Conservation (phyloP, 2,797 vertebrate genomes). For the Leuciscus waleckii region DNA sequence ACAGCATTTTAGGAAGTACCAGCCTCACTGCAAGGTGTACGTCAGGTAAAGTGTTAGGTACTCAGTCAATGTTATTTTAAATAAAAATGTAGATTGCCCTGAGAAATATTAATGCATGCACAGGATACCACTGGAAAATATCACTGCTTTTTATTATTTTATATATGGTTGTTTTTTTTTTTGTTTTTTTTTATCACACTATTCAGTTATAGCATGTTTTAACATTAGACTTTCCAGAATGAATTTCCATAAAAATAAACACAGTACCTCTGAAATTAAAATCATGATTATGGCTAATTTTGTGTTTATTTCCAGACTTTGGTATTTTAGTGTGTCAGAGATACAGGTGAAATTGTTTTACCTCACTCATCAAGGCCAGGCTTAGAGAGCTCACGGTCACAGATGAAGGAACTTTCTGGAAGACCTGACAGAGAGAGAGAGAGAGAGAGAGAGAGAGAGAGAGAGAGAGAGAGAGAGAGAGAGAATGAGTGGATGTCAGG, state of each 20-base stretch:
- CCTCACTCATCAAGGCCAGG: conserved; percentile 72
- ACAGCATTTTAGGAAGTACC: not conserved
- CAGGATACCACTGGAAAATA: not conserved
- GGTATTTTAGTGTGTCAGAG: not conserved
- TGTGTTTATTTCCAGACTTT: not conserved
- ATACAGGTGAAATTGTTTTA: conserved; percentile 64
- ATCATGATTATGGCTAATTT: not conserved
- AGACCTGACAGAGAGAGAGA: conserved; percentile 70
- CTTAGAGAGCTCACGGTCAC: conserved; percentile 72
- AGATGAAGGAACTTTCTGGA: conserved; percentile 87
- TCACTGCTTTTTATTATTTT: not conserved
- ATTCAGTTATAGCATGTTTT: not conserved
- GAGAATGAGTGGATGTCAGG: no score
- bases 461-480: conserved; percentile 1
- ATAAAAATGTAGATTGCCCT: not conserved
- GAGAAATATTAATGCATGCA: not conserved
- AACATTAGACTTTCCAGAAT: not conserved
- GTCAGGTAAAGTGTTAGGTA: not conserved
- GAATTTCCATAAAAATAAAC: not conserved
- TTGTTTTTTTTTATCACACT: not conserved
- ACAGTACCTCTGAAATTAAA: not conserved
- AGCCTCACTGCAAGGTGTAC: not conserved
- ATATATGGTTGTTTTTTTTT: not conserved
- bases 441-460: not conserved
- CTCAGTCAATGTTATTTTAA: not conserved